Evolutionary conservation across 2,113 vertebrate species (phyloP), one percentile per base, ranked within the genome.

Genomic region (Bubo scandiacus): DNA sequence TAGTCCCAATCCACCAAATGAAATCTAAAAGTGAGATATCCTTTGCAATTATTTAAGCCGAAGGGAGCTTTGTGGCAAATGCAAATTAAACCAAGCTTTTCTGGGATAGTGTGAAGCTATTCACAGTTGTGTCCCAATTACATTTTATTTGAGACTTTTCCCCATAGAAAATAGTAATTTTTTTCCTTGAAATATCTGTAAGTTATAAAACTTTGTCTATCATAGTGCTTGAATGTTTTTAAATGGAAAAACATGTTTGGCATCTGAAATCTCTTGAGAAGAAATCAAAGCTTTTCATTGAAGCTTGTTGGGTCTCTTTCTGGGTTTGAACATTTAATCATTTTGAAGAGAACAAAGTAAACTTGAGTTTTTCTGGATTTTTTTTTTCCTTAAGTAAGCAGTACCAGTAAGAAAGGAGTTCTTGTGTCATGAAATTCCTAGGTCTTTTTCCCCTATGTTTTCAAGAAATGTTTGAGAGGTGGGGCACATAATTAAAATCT

Each of bases 31-130:
- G 73, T 78, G 84, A 96, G 92, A 92, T 80, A 81, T 92, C 68
- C 34, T 92, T 84, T 92, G 85, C 75, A 88, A 34, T 92, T 88
- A 90, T 86, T 92, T 80, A 86, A 95, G 43, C 90, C 5, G 0
- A 96, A 95, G 81, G 91, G 84, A 91, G 89, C 63, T 97, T 91
- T 96, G 95, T 96, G 88, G 87, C 86, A 94, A 92, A 96, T 94
- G 95, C 94, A 96, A 92, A 94, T 96, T 92, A 94, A 95, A 86
- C 73, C 51, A 94, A 52, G 87, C 87, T 95, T 96, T 95, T 86
- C 68, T 95, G 75, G 72, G 38, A 68, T 93, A 70, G 61, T 26
- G 26, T 81, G 90, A 90, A 94, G 85, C 85, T 97, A 90, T 90
- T 91, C 84, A 94, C 90, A 92, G 63, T 92, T 81, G 75, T 0